A percentile compares a stretch with the other conserved stretches of the same genome.
These are phyloP conservation scores for Solea solea DNA, from an alignment of 2,113 vertebrate species.

Conservation along the genomic window DNA sequence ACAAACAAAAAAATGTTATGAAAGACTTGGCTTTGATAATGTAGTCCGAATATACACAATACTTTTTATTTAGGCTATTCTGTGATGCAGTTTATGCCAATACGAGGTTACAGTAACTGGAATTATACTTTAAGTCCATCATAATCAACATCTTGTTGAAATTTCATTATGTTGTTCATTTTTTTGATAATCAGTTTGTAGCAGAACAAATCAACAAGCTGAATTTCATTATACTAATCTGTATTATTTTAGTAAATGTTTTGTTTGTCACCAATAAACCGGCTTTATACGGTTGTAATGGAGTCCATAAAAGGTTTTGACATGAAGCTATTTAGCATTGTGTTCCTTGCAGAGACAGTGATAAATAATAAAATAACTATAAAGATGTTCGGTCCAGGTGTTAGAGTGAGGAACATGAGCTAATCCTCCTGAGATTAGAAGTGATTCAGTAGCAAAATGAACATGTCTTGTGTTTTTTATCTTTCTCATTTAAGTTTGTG, in stretches of 20 bases:
- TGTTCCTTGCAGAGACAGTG: background rate
- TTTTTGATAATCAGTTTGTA: too few relatives aligned
- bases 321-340: background rate
- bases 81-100: background rate
- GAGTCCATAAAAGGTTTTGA: background rate
- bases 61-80: background rate
- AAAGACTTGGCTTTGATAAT: conserved; percentile 5
- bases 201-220: too few relatives aligned
- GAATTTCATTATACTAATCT: too few relatives aligned
- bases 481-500: too few relatives aligned
- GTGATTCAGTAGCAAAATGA: background rate
- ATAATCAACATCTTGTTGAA: too few relatives aligned
- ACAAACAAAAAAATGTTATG: background rate
- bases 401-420: background rate
- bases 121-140: background rate
- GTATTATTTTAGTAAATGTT: too few relatives aligned
- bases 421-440: background rate
- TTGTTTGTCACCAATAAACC: background rate
- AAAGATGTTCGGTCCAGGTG: background rate
- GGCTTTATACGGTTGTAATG: background rate
- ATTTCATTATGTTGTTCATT: too few relatives aligned
- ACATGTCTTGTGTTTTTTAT: background rate
- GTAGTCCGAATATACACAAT: background rate
- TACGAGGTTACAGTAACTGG: background rate
- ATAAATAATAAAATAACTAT: background rate